phyloP scores from a whole-genome alignment of 2,888 invertebrate species.

The Mythimna impura region DNA sequence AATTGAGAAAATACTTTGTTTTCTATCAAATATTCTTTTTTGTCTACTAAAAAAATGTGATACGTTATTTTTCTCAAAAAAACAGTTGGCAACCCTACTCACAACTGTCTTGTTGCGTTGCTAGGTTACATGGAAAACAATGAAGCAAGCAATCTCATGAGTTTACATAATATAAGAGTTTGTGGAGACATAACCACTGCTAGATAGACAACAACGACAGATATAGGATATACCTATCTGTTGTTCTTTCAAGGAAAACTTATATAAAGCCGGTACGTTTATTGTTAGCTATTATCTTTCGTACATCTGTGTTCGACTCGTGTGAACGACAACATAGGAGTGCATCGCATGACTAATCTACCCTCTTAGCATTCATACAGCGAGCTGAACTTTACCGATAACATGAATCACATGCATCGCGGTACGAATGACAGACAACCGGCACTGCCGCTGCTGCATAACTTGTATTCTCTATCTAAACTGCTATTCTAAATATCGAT shows the following conservation, averaged over 20 bases:
- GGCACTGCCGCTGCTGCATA: conserved; percentile 43
- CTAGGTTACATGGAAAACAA: conserved; percentile 39
- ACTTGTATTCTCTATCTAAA: conserved; percentile 50
- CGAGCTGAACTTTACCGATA: conserved; percentile 76
- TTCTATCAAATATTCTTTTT: too few species aligned
- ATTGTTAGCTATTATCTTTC: conserved; percentile 69
- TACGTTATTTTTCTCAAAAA: too few species aligned
- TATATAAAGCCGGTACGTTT: conserved; percentile 53
- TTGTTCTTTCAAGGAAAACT: conserved; percentile 46
- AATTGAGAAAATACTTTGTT: too few species aligned
- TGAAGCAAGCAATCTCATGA: conserved; percentile 41
- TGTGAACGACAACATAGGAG: conserved; percentile 81
- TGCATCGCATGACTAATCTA: conserved; percentile 85
- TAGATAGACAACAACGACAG: conserved; percentile 48
- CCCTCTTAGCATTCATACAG: conserved; percentile 81
- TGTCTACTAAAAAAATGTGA: too few species aligned
- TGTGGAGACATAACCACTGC: conserved; percentile 38
- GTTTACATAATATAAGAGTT: conserved; percentile 49
- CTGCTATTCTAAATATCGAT: conserved; percentile 45
- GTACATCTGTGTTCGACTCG: conserved; percentile 78
- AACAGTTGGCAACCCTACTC: too few species aligned
- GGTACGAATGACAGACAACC: conserved; percentile 68
- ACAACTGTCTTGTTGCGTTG: conserved; percentile 5
- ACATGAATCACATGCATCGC: conserved; percentile 72
- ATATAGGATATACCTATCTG: conserved; percentile 39